Conservation (phyloP, 2,888 invertebrate genomes). For the Clunio marinus region DNA sequence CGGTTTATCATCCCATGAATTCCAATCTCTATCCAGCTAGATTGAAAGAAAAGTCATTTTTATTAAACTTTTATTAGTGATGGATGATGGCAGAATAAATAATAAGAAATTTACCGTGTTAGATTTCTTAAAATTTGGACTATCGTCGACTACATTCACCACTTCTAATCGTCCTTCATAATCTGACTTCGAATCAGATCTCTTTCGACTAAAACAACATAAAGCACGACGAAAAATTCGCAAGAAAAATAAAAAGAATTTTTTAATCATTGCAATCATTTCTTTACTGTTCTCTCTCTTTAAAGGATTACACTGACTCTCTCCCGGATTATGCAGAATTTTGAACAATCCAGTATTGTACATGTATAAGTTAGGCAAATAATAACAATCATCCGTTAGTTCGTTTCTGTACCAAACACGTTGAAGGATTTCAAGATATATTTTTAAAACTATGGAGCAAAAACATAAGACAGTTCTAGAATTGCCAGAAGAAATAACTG, state of each 20-base stretch:
- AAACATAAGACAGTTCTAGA: too few species aligned
- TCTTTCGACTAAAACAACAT: slow-evolving; percentile 58
- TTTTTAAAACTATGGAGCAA: too few species aligned
- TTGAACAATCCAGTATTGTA: too few species aligned
- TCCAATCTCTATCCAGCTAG: slow-evolving; percentile 53
- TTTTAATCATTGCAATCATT: slow-evolving; percentile 34
- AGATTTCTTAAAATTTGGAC: slow-evolving; percentile 41
- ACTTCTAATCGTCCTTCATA: slow-evolving; percentile 55
- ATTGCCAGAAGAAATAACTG: too few species aligned
- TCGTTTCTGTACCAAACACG: too few species aligned
- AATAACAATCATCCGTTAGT: too few species aligned
- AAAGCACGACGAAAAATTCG: slow-evolving; percentile 56
- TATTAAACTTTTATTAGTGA: neutral
- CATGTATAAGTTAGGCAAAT: too few species aligned
- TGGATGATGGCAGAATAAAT: neutral
- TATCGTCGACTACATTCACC: slow-evolving; percentile 54
- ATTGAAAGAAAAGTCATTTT: slow-evolving; percentile 26
- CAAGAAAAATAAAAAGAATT: slow-evolving; percentile 22
- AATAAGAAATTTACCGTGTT: slow-evolving; percentile 37
- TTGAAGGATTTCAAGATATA: too few species aligned
- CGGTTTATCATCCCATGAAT: slow-evolving; percentile 59
- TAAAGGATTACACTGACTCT: too few species aligned
- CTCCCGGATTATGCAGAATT: too few species aligned
- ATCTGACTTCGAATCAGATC: slow-evolving; percentile 55
- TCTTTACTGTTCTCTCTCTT: neutral